A percentile compares a stretch with the other conserved stretches of the same genome.
These are phyloP conservation scores for Yponomeuta cagnagella DNA, from an alignment of 2,888 invertebrate genomes.

Conservation along the genomic window DNA sequence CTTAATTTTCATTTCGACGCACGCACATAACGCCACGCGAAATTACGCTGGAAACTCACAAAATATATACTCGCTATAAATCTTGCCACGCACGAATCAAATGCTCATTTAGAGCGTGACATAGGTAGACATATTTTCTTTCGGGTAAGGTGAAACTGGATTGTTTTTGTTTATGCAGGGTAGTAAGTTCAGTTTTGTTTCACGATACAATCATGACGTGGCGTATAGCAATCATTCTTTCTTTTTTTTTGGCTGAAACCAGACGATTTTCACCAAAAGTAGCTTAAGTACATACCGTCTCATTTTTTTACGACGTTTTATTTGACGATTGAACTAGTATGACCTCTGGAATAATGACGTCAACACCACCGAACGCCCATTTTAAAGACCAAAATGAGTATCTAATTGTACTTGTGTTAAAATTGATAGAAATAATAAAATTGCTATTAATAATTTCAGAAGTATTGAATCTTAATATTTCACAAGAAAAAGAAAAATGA, in stretches of 20 bases:
- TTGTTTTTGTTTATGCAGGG: neutral
- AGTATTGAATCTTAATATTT: too few species aligned
- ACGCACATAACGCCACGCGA: constrained; percentile 24
- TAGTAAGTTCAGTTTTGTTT: neutral
- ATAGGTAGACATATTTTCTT: constrained; percentile 3
- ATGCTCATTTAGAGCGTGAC: constrained; percentile 9
- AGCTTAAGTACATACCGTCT: neutral
- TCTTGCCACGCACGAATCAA: constrained; percentile 5
- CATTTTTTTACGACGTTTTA: too few species aligned
- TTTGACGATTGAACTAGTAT: too few species aligned
- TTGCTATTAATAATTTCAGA: too few species aligned
- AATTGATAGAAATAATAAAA: too few species aligned
- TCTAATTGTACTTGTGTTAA: too few species aligned
- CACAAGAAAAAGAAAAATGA: too few species aligned
- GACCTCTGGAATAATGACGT: too few species aligned
- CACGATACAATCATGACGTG: neutral
- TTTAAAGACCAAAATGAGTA: too few species aligned
- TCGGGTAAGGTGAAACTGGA: neutral
- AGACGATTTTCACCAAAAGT: neutral
- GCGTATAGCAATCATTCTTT: too few species aligned
- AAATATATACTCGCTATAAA: constrained; percentile 10
- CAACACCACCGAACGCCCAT: too few species aligned
- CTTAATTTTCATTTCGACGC: constrained; percentile 47
- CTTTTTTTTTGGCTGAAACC: too few species aligned
- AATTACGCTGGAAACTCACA: constrained; percentile 5